Conservation (phyloP, 2,113 vertebrate species). For the Zosterops hypoxanthus region DNA sequence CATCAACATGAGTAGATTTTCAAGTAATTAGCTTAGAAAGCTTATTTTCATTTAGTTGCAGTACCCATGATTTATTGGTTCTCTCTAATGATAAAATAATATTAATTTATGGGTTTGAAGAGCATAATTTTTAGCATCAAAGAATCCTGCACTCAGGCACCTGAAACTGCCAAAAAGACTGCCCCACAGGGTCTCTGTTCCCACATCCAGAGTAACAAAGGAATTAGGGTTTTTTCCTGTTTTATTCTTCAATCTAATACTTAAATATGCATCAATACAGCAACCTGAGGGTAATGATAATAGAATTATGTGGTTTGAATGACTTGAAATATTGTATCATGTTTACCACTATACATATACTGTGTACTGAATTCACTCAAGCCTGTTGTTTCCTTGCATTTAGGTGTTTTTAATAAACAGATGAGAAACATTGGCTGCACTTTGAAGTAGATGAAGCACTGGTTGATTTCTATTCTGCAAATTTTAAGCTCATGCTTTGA, state of each 20-base stretch:
- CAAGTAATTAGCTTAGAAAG: neutral
- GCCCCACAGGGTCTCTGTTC: neutral
- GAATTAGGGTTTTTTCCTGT: neutral
- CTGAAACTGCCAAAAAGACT: neutral
- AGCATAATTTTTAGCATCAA: neutral
- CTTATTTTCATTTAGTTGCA: neutral
- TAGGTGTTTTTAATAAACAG: constrained; percentile 74
- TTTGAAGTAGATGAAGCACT: constrained; percentile 73
- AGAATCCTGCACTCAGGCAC: neutral
- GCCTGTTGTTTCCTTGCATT: constrained; percentile 57
- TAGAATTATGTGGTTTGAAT: constrained; percentile 16
- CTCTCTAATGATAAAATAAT: neutral
- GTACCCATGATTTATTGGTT: neutral
- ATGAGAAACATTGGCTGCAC: constrained; percentile 43
- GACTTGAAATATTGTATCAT: neutral
- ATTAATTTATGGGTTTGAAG: neutral
- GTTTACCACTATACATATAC: neutral
- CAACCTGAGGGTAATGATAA: constrained; percentile 21
- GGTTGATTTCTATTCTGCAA: constrained; percentile 66
- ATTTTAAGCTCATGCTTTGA: constrained; percentile 74
- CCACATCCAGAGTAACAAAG: neutral
- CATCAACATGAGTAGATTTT: neutral
- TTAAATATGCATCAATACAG: constrained; percentile 20
- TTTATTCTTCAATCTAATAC: constrained; percentile 11
- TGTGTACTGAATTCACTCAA: constrained; percentile 29